These are phyloP conservation scores for Troilus luridus DNA, from an alignment of 2,888 invertebrate genomes.

Conservation along the genomic window DNA sequence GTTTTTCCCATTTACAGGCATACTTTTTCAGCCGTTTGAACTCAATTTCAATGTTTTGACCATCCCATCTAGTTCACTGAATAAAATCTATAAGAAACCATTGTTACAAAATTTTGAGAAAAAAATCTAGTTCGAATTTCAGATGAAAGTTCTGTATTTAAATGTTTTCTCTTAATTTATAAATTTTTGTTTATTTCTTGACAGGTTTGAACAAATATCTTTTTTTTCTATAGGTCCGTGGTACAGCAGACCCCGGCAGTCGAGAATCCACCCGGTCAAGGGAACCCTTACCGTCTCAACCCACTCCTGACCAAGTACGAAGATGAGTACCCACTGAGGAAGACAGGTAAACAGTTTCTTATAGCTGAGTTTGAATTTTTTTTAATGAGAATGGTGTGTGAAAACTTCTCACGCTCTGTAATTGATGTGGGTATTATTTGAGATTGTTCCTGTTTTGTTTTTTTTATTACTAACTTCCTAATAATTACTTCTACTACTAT, in stretches of 20 bases:
- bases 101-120: no score
- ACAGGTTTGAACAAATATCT: neutral
- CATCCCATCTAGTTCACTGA: no score
- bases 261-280: conserved; percentile 66
- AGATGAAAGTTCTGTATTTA: no score
- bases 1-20: no score
- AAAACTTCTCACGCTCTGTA: neutral
- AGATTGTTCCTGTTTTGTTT: neutral
- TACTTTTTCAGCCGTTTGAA: no score
- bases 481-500: neutral
- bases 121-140: no score
- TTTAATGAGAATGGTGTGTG: conserved; percentile 18
- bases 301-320: conserved; percentile 73
- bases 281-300: conserved; percentile 70
- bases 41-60: no score
- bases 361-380: neutral
- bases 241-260: conserved; percentile 65
- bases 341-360: conserved; percentile 82
- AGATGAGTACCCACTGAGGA: conserved; percentile 92
- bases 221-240: conserved; percentile 61
- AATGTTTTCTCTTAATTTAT: neutral
- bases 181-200: neutral
- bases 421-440: neutral
- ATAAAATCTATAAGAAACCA: no score
- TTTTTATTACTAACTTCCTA: neutral